A percentile compares a stretch with the other conserved stretches of the same genome.
These are phyloP conservation scores for Calidris pugnax DNA, from an alignment of 2,113 vertebrate genomes.

Conservation along the genomic window DNA sequence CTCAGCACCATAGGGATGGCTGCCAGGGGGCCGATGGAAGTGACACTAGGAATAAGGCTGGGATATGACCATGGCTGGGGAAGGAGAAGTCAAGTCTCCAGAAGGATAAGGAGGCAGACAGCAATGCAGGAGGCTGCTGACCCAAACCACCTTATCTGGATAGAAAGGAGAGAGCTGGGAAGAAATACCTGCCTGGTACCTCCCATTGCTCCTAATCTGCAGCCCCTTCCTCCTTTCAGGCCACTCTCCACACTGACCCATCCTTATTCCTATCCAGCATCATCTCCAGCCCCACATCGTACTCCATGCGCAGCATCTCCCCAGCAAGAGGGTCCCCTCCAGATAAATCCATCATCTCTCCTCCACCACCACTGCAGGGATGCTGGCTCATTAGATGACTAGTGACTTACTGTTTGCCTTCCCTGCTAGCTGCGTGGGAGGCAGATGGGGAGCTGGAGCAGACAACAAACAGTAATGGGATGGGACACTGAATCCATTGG, in stretches of 20 bases:
- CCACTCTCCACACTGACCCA: not conserved
- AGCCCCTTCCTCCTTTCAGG: not conserved
- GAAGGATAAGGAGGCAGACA: not conserved
- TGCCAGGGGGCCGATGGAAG: not conserved
- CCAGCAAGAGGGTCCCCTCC: not conserved
- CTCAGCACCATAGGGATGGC: fast-evolving
- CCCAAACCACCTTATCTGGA: not conserved
- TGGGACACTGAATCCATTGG: not conserved
- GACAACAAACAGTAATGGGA: not conserved
- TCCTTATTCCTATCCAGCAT: not conserved
- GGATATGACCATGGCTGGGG: not conserved
- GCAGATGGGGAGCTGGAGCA: not conserved
- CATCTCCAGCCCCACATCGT: not conserved
- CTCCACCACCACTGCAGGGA: not conserved
- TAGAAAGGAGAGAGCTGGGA: not conserved
- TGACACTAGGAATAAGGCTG: not conserved
- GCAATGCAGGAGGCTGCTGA: not conserved
- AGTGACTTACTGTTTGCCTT: not conserved
- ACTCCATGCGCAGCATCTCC: not conserved
- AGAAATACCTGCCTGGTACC: not conserved
- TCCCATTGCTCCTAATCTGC: not conserved
- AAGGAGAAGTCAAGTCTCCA: not conserved
- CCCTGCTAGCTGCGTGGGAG: not conserved
- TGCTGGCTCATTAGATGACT: not conserved
- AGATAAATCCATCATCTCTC: not conserved